A percentile compares a stretch with the other conserved stretches of the same genome.
These are phyloP conservation scores for Anarhynchus alexandrinus DNA, from an alignment of 2,113 vertebrate species.

Conservation along the genomic window DNA sequence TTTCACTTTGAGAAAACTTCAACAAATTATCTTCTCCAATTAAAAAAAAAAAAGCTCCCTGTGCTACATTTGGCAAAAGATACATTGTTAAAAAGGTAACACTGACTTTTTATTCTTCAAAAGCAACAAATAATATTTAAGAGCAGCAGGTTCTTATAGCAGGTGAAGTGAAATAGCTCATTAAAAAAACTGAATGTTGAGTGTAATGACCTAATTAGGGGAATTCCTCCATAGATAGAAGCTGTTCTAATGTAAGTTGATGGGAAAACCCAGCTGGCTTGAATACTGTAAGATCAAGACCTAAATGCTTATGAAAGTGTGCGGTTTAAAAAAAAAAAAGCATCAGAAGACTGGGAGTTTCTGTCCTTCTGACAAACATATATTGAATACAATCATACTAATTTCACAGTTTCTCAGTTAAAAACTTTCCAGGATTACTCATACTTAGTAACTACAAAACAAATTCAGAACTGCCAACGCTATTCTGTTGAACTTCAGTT, in stretches of 20 bases:
- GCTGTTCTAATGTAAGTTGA: background rate
- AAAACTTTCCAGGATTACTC: constrained; percentile 31
- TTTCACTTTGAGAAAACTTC: background rate
- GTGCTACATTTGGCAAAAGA: background rate
- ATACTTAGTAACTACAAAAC: background rate
- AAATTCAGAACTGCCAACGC: background rate
- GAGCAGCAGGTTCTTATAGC: background rate
- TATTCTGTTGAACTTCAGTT: background rate
- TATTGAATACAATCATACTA: background rate
- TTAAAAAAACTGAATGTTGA: background rate
- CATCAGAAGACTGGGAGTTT: background rate
- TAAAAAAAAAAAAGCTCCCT: background rate
- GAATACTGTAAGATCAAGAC: background rate
- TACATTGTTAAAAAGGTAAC: background rate
- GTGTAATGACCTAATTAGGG: background rate
- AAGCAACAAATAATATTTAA: background rate
- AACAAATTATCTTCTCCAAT: background rate
- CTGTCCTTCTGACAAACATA: background rate
- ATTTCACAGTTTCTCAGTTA: background rate
- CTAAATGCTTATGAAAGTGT: background rate
- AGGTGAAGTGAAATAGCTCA: background rate
- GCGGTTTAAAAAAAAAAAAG: background rate
- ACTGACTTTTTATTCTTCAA: background rate
- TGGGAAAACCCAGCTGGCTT: constrained; percentile 26
- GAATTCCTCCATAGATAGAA: background rate